A percentile compares a stretch with the other conserved stretches of the same genome.
phyloP scores from a whole-genome alignment of 1,140 invertebrate species.

The Hyles vespertilio region DNA sequence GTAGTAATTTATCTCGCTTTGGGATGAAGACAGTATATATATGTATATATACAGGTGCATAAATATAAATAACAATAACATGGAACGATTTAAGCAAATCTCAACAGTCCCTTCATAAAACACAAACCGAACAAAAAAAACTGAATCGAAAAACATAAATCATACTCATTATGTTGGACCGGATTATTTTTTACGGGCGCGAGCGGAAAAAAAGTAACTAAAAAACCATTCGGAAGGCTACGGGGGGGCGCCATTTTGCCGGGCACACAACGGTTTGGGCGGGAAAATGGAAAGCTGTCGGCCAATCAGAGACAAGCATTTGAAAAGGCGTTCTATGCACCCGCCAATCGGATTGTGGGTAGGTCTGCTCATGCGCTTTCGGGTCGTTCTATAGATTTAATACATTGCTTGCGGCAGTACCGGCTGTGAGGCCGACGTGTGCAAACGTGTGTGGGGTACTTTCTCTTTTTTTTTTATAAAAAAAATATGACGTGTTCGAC shows the following conservation, averaged over 20 bases:
- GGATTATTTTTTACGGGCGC: constrained; percentile 70
- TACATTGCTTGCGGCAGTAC: constrained; percentile 71
- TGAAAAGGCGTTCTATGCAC: constrained; percentile 58
- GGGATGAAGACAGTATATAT: no score
- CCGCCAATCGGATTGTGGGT: constrained; percentile 45
- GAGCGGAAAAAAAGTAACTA: constrained; percentile 56
- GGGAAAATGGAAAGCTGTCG: constrained; percentile 53
- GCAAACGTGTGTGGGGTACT: constrained; percentile 36
- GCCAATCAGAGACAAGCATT: constrained; percentile 39
- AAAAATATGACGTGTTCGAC: constrained; percentile 33
- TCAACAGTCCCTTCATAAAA: constrained; percentile 16
- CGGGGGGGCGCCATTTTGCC: constrained; percentile 72
- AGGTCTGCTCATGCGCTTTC: constrained; percentile 64
- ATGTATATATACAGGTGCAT: no score
- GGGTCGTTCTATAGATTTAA: constrained; percentile 70
- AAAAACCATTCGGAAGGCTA: constrained; percentile 71
- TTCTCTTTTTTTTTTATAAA: constrained; percentile 41
- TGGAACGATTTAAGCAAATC: no score
- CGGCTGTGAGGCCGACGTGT: constrained; percentile 60
- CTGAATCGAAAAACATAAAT: constrained; percentile 68
- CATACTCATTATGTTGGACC: constrained; percentile 74
- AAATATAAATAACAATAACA: constrained; percentile 11
- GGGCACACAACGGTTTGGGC: constrained; percentile 57
- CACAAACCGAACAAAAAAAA: constrained; percentile 2
- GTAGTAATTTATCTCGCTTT: no score